Base-by-base conservation (phyloP, 2,113 vertebrate species). In the Phylloscopus trochilus region DNA sequence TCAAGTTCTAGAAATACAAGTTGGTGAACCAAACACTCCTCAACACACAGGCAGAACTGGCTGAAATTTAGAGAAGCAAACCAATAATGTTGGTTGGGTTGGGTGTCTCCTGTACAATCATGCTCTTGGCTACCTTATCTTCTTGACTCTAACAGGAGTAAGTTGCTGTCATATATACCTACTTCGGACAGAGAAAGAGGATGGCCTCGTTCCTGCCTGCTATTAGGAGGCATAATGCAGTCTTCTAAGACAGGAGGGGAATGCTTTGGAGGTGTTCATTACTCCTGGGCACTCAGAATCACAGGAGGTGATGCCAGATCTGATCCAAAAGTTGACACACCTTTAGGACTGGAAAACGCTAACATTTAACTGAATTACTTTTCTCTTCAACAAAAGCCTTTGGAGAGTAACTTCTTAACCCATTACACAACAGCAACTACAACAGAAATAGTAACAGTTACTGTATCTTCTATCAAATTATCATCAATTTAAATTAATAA, bases 141-240 rank as follows among this genome's bases (percentile, higher is more conserved):
- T 47, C 55, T 23, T 20, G 68, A 39, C 46, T 55, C 17, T 6
- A 66, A 55, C n/a, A 53, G 8, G 10, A 88, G 3, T 21, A 64
- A 43, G 9, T 4, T 39, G 56, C n/a, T 64, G 19, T 18, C 0
- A 0, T 7, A 47, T 1, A 1, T 26, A 69, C 39, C 56, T 14
- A 35, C 58, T 66, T 81, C 15, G 5, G 46, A 44, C 49, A 85
- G 63, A 72, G 44, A 35, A 67, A 19, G 46, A 55, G 24, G 41
- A 72, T 9, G 24, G 21, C 33, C 72, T 87, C 1, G 0, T 35
- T 83, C 66, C 47, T 51, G 21, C 47, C 53, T 51, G 53, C 47
- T 62, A 11, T 20, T 27, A n/a, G 1, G 2, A 77, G 28, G 35
- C 14, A 41, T 8, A 59, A 27, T 4, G 11, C 22, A n/a, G 35